A percentile compares a stretch with the other conserved stretches of the same genome.
phyloP scores from a whole-genome alignment of 2,113 vertebrate genomes.

The Xenus cinereus region DNA sequence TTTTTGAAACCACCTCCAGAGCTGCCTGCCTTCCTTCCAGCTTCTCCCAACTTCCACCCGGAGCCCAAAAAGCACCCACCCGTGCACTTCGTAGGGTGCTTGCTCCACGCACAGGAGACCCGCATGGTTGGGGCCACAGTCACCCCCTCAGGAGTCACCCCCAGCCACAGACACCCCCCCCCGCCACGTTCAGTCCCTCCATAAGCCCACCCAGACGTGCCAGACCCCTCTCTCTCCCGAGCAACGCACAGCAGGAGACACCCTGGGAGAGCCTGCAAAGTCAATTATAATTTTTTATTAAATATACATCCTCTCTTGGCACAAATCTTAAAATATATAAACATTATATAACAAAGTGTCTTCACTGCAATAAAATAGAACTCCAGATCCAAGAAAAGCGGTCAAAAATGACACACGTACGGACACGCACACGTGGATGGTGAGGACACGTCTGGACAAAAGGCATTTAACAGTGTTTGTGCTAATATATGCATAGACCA shows the following conservation, averaged over 20 bases:
- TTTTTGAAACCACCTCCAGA: neutral
- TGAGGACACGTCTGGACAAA: neutral
- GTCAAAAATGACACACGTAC: neutral
- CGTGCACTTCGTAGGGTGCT: accelerated
- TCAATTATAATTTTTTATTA: slow-evolving; percentile 71
- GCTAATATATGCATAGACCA: slow-evolving; percentile 33
- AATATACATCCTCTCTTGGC: slow-evolving; percentile 80
- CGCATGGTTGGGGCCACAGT: accelerated
- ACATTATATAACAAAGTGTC: slow-evolving; percentile 76
- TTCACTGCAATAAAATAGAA: slow-evolving; percentile 77
- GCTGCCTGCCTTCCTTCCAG: neutral
- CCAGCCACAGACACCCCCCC: neutral
- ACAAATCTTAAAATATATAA: slow-evolving; percentile 80
- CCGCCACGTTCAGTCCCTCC: neutral
- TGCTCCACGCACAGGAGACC: accelerated
- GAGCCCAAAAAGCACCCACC: neutral
- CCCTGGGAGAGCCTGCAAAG: neutral
- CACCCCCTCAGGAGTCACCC: neutral
- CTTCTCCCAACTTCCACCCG: accelerated
- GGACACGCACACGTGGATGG: neutral
- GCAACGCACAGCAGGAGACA: accelerated
- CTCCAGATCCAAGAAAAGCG: slow-evolving; percentile 50
- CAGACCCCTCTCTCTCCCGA: accelerated
- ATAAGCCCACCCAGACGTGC: accelerated
- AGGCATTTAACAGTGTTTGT: slow-evolving; percentile 44